phyloP scores from a whole-genome alignment of 2,113 vertebrate genomes.

The Pelvicachromis taeniatus region DNA sequence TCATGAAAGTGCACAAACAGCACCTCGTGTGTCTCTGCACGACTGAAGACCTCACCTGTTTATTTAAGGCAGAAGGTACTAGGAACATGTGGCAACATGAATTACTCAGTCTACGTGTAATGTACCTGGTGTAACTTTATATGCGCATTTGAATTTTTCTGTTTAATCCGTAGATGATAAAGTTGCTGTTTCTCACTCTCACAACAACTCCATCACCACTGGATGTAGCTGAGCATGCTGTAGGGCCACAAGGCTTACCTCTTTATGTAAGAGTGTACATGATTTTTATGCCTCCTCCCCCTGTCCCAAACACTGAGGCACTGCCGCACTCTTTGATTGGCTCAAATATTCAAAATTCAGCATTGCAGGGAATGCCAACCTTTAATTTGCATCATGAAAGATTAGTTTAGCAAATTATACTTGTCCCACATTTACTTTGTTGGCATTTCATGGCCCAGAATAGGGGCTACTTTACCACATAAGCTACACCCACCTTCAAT shows the following conservation, averaged over 20 bases:
- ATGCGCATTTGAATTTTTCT: not conserved
- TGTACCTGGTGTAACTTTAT: not conserved
- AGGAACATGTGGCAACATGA: not conserved
- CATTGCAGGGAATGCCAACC: not conserved
- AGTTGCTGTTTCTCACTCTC: not conserved
- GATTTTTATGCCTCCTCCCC: not conserved
- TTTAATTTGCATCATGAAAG: not conserved
- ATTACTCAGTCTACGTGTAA: not conserved
- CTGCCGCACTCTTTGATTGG: not conserved
- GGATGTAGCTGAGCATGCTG: not conserved
- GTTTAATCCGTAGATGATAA: not conserved
- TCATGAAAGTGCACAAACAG: not conserved
- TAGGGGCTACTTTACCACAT: not conserved
- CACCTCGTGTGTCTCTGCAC: not conserved
- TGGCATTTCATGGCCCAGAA: not conserved
- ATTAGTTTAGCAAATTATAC: not conserved
- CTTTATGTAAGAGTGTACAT: not conserved
- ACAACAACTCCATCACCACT: not conserved
- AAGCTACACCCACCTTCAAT: not conserved
- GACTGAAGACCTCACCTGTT: not conserved
- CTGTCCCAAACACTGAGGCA: not conserved
- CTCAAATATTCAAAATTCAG: not conserved
- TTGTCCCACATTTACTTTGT: not conserved
- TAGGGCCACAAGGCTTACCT: not conserved
- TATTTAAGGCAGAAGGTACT: not conserved